Evolutionary conservation across 1,140 invertebrate species (phyloP), one percentile per base, ranked within the genome.

Genomic region (Phymorhynchus buccinoides): DNA sequence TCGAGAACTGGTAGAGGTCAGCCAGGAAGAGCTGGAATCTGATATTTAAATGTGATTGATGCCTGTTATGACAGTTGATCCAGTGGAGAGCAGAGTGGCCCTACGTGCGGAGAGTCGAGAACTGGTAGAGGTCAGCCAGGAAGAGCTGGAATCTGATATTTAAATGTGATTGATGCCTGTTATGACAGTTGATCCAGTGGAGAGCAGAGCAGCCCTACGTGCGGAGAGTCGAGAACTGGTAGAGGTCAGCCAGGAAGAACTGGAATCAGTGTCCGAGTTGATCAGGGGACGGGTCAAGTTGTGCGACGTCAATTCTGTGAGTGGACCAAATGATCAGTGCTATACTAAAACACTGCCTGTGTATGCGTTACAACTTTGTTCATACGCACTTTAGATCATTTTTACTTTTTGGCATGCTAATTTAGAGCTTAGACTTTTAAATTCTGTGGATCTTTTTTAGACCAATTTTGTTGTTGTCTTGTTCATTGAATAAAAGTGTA

Each of bases 121-220:
- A 18, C 90, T 88, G 87, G 75, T 89, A 48, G 90, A 90, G 62
- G 75, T 92, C 1, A 88, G 87, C 37, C 42, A 88, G 30, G 85
- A 88, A 44, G 91, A 92, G 78, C 91, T 92, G 88, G 87, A 89
- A 48, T 89, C 90, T n/a, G n/a, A n/a, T n/a, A n/a, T n/a, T n/a
- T n/a, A n/a, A n/a, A n/a, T n/a, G n/a, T n/a, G n/a, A n/a, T n/a
- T n/a, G n/a, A n/a, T n/a, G n/a, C n/a, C n/a, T n/a, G n/a, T 52
- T 62, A 9, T 48, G 41, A 14, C 35, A 44, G 56, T 30, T 22
- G 84, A 80, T n/a, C 79, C 79, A 35, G 62, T 75, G 1, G 42
- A 30, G 4, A 85, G 85, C 1, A 86, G 87, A 48, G 68, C 80
- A 18, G 35, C 80, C 16, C 44, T 30, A 41, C 80, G 90, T 71